A percentile compares a stretch with the other conserved stretches of the same genome.
Conservation (phyloP, 1,140 invertebrate genomes). For the Drosophila pandora region DNA sequence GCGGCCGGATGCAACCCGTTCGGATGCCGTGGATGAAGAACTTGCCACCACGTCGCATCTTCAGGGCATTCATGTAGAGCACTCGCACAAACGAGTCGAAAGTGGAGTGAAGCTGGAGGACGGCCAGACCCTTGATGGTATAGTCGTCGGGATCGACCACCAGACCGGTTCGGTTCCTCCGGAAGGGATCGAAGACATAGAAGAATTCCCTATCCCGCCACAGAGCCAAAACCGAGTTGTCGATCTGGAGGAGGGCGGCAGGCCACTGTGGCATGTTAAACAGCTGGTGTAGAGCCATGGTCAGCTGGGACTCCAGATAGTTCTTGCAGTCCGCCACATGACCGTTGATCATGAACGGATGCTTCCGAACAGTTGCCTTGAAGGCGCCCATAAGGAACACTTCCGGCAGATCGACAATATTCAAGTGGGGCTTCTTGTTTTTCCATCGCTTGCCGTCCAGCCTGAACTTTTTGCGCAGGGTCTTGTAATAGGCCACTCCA, state of each 20-base stretch:
- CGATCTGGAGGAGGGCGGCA: constrained; percentile 83
- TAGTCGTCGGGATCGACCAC: constrained; percentile 79
- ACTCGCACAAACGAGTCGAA: constrained; percentile 74
- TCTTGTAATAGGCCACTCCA: constrained; percentile 74
- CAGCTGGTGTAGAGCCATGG: constrained; percentile 74
- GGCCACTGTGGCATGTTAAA: constrained; percentile 80
- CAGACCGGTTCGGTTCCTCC: constrained; percentile 62
- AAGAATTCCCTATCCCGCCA: constrained; percentile 84
- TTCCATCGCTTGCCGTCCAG: constrained; percentile 73
- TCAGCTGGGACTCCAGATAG: constrained; percentile 79
- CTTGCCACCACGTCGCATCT: constrained; percentile 78
- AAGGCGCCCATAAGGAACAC: constrained; percentile 78
- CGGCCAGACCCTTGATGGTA: constrained; percentile 65
- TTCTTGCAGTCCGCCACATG: constrained; percentile 70
- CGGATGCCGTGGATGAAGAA: constrained; percentile 77
- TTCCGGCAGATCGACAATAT: constrained; percentile 74
- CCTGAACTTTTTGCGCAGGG: constrained; percentile 66
- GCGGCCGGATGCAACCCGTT: constrained; percentile 68
- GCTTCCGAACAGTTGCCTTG: constrained; percentile 71
- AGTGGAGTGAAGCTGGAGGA: constrained; percentile 73
- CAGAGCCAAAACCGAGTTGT: constrained; percentile 78
- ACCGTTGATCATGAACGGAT: constrained; percentile 71
- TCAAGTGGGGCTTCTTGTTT: constrained; percentile 75
- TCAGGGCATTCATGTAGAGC: constrained; percentile 65
- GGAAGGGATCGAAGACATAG: constrained; percentile 84